These are phyloP conservation scores for Karalla daura DNA, from an alignment of 2,797 vertebrate species.

Conservation along the genomic window DNA sequence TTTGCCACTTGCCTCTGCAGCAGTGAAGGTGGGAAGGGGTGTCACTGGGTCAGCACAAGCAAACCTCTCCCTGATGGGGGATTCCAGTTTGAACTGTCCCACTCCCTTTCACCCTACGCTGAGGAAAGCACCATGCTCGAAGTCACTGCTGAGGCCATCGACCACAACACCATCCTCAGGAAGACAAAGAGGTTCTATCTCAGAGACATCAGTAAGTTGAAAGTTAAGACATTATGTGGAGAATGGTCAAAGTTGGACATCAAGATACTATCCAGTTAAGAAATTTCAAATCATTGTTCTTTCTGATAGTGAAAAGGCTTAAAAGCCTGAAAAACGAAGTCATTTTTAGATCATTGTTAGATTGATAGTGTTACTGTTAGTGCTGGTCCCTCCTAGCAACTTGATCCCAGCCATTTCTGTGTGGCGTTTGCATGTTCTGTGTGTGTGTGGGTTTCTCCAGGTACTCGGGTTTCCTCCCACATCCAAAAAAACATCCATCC, in stretches of 20 bases:
- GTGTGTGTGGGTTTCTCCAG: too few relatives aligned
- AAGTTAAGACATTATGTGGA: neutral
- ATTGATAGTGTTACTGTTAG: too few relatives aligned
- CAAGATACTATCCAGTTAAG: neutral
- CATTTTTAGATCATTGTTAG: neutral
- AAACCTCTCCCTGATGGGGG: neutral
- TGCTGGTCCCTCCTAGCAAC: too few relatives aligned
- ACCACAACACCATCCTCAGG: constrained; percentile 10
- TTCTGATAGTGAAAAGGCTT: neutral
- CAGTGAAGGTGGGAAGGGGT: constrained; percentile 34
- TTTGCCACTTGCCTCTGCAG: constrained; percentile 43
- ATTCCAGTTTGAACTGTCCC: constrained; percentile 70
- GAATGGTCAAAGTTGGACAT: neutral
- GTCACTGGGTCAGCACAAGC: constrained; percentile 55
- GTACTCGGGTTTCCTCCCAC: too few relatives aligned
- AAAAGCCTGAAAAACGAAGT: neutral
- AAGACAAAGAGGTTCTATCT: constrained; percentile 75
- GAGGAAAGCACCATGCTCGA: constrained; percentile 77
- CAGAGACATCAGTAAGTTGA: constrained; percentile 77
- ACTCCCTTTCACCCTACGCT: constrained; percentile 67
- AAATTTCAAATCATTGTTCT: neutral
- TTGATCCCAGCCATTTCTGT: too few relatives aligned
- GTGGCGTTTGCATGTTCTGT: too few relatives aligned
- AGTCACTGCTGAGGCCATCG: constrained; percentile 77
- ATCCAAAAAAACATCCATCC: too few relatives aligned